Base-by-base conservation (phyloP, 2,888 invertebrate genomes). In the Tetranychus piercei region DNA sequence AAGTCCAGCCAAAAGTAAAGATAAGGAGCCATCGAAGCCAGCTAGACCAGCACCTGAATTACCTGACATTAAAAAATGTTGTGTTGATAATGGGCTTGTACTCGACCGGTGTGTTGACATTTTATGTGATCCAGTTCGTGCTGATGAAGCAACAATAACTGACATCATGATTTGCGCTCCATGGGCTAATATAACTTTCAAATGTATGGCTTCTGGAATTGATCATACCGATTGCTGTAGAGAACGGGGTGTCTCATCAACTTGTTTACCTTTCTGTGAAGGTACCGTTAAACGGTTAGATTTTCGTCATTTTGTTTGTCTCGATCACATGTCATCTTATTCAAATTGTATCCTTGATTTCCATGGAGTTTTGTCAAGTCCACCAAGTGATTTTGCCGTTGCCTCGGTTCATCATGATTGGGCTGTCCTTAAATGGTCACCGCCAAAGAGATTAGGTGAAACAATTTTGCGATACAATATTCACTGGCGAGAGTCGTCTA, bases 131-230 rank as follows among this genome's bases (percentile, higher is more conserved):
- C 90, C 91, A 0, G 86, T 86, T 44, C 80, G 81, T 79, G 82
- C 81, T 79, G 84, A 80, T 80, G 82, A 78, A 80, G 84, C 87
- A 44, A 86, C 88, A 84, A 87, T 89, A 77, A 89, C 91, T 71
- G 91, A 91, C 81, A 85, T 91, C 81, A 91, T 92, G 90, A 90
- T 91, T 69, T 92, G 91, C 82, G 91, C 91, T 0, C 91, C 91
- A 0, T 91, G 91, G 90, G 90, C 90, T 0, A 87, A 88, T 5
- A 87, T 88, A 44, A 90, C 90, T 1, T 91, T 91, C 81, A 87
- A 87, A 11, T 91, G 91, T 80, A 84, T 91, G 76, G 88, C 90
- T 70, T 90, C 91, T 78, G 88, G 89, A 1, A 86, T 88, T 80
- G 91, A 92, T 83, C 91, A 91, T 82, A 88, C 90, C 0, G 88